Evolutionary conservation across 2,888 invertebrate genomes (phyloP).

Genomic region (Ametastegia equiseti): DNA sequence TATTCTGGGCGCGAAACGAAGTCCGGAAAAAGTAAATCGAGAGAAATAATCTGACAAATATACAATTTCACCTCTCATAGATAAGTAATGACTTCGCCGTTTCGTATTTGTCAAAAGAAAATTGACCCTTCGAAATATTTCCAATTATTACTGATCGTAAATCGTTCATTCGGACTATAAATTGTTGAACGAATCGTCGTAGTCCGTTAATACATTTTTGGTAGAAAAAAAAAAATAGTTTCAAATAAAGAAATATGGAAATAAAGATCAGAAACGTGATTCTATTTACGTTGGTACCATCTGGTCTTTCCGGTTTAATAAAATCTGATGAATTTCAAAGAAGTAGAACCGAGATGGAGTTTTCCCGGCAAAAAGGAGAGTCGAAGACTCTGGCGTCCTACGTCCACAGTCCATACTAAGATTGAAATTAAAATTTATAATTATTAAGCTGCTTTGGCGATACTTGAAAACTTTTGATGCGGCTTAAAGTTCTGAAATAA

Average conservation of each 20-base stretch:
- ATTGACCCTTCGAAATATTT: not conserved
- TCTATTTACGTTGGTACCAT: not conserved
- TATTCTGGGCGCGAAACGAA: not conserved
- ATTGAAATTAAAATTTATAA: constrained; percentile 25
- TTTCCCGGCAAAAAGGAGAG: not conserved
- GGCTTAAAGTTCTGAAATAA: constrained; percentile 13
- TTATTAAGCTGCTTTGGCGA: constrained; percentile 2
- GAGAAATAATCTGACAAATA: not conserved
- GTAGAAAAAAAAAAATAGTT: too few relatives aligned
- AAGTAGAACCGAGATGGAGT: not conserved
- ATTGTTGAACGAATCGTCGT: not conserved
- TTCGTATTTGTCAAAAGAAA: not conserved
- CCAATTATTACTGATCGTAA: not conserved
- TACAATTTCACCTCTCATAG: not conserved
- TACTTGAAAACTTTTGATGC: constrained; percentile 16
- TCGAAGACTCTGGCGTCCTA: not conserved
- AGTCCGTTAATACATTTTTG: not conserved
- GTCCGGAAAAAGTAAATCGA: not conserved
- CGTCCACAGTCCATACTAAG: not conserved
- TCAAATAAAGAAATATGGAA: too few relatives aligned
- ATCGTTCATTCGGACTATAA: not conserved
- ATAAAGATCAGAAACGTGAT: not conserved
- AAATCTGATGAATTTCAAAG: not conserved
- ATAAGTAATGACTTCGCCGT: not conserved
- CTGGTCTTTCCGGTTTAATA: not conserved